Percentiles rank a stretch among this genome's conserved stretches.
Conservation (phyloP, 2,113 vertebrate genomes). For the Heterotis niloticus region DNA sequence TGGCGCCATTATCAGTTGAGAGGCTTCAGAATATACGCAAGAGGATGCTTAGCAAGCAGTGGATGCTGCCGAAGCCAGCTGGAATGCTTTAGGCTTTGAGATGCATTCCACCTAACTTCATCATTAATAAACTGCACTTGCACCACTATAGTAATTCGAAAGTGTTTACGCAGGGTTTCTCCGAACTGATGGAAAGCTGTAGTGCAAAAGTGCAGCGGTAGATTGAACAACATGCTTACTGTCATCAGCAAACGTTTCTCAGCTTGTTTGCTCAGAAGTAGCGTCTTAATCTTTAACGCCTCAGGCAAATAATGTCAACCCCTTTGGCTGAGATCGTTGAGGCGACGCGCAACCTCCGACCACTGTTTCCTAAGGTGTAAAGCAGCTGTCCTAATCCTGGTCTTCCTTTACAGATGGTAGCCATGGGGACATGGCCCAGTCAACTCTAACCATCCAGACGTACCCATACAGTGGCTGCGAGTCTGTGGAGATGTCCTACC, state of each 20-base stretch:
- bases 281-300: background rate
- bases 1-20: background rate
- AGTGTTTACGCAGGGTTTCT: background rate
- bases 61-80: constrained; percentile 1
- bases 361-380: background rate
- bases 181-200: background rate
- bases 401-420: constrained; percentile 70
- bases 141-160: background rate
- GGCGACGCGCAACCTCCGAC: background rate
- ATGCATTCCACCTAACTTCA: background rate
- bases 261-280: background rate
- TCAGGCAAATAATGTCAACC: background rate
- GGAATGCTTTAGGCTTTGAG: background rate
- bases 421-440: constrained; percentile 82
- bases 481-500: constrained; percentile 92
- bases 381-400: constrained; percentile 4
- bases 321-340: background rate
- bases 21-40: background rate
- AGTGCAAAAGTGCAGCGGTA: background rate
- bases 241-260: background rate
- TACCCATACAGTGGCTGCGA: constrained; percentile 90
- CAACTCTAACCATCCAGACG: constrained; percentile 88
- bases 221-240: background rate
- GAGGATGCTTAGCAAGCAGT: constrained; percentile 20
- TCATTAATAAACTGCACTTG: background rate